Percentiles rank a stretch among this genome's conserved stretches.
These are phyloP conservation scores for Shinisaurus crocodilurus DNA, from an alignment of 2,113 vertebrate species.

Conservation along the genomic window DNA sequence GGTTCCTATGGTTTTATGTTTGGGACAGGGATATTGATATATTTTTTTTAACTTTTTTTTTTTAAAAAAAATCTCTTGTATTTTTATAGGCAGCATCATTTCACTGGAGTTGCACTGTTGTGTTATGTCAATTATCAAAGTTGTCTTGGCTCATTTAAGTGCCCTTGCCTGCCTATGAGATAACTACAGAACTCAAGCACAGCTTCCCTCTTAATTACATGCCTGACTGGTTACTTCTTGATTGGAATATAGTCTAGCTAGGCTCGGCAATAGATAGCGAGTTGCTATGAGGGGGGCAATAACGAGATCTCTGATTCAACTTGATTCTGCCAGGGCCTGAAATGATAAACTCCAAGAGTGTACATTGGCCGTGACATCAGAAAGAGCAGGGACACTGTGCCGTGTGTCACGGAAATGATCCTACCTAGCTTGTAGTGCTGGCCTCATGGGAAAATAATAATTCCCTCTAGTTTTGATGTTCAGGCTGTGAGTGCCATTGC, in stretches of 20 bases:
- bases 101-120: constrained; percentile 28
- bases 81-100: constrained; percentile 20
- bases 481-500: not conserved
- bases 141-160: constrained; percentile 69
- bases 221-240: constrained; percentile 60
- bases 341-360: not conserved
- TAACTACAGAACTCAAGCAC: constrained; percentile 55
- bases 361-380: not conserved
- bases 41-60: not conserved
- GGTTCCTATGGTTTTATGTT: not conserved
- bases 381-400: not conserved
- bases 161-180: constrained; percentile 58
- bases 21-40: not conserved
- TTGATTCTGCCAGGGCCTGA: constrained; percentile 8
- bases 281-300: constrained; percentile 39
- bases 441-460: not conserved
- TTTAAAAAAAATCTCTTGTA: not conserved
- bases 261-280: constrained; percentile 13
- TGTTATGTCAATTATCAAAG: constrained; percentile 62
- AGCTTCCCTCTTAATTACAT: constrained; percentile 75
- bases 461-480: not conserved
- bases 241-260: constrained; percentile 67
- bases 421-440: not conserved
- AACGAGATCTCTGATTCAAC: constrained; percentile 36
- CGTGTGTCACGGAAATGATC: not conserved